Percentiles rank a stretch among this genome's conserved stretches.
phyloP scores from a whole-genome alignment of 2,797 vertebrate genomes.

The Parambassis ranga region DNA sequence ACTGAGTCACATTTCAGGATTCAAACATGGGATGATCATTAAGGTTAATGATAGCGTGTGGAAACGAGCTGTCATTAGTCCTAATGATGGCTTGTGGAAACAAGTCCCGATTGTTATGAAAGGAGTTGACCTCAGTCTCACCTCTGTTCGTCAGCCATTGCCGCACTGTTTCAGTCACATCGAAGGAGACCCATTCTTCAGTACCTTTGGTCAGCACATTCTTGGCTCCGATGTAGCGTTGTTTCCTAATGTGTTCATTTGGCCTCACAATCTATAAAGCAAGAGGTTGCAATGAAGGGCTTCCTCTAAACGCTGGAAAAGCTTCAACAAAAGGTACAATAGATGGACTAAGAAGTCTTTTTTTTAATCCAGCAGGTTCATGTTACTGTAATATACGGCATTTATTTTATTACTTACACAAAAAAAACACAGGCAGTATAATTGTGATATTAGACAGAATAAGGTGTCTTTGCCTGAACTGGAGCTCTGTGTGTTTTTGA shows the following conservation, averaged over 20 bases:
- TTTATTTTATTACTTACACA: too few relatives aligned
- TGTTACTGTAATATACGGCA: too few relatives aligned
- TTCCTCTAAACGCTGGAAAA: not conserved
- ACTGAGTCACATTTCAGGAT: not conserved
- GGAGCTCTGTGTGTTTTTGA: too few relatives aligned
- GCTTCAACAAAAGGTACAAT: not conserved
- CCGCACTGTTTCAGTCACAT: conserved; percentile 91
- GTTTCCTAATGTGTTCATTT: conserved; percentile 91
- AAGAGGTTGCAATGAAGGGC: not conserved
- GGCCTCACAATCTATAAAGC: conserved; percentile 84
- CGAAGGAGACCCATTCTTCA: conserved; percentile 90
- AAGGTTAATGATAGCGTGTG: not conserved
- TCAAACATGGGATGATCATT: not conserved
- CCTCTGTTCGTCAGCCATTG: conserved; percentile 91
- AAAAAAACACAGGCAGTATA: too few relatives aligned
- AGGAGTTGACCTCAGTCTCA: conserved; percentile 46
- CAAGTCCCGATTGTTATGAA: not conserved
- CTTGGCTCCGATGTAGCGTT: conserved; percentile 90
- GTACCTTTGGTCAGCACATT: conserved; percentile 88
- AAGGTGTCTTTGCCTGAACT: too few relatives aligned
- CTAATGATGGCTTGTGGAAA: not conserved
- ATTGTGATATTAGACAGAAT: too few relatives aligned
- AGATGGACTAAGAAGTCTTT: not conserved
- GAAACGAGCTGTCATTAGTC: not conserved
- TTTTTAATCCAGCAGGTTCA: too few relatives aligned